Percentiles rank a stretch among this genome's conserved stretches.
These are phyloP conservation scores for Peromyscus maniculatus DNA, from an alignment of 2,113 vertebrate species.

Conservation along the genomic window DNA sequence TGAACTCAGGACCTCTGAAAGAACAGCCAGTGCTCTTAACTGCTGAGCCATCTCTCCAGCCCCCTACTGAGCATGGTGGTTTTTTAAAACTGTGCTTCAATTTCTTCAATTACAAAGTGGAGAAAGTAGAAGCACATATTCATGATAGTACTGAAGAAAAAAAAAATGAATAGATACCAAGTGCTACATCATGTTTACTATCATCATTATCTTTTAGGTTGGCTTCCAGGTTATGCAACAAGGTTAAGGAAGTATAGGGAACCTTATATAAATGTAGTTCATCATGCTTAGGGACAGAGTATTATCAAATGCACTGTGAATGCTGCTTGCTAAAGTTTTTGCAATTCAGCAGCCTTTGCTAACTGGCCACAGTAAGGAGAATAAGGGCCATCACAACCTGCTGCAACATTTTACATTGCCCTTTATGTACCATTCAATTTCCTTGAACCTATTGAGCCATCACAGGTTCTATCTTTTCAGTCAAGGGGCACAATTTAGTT, in stretches of 20 bases:
- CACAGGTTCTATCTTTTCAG: background rate
- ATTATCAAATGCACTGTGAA: conserved; percentile 1
- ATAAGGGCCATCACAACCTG: background rate
- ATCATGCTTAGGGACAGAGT: background rate
- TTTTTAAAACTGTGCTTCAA: background rate
- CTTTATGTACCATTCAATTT: background rate
- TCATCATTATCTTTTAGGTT: background rate
- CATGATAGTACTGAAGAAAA: background rate
- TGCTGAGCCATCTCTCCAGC: too few relatives aligned
- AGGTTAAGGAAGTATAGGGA: background rate
- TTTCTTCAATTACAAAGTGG: background rate
- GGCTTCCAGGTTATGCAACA: background rate
- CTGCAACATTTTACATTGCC: background rate
- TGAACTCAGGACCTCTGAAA: too few relatives aligned
- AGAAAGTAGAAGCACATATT: background rate
- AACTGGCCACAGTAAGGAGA: background rate
- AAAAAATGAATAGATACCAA: background rate
- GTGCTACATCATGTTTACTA: background rate
- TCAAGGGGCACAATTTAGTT: background rate
- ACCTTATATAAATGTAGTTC: background rate
- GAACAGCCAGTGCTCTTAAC: too few relatives aligned
- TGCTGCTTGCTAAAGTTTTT: background rate
- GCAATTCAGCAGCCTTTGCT: background rate
- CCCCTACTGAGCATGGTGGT: too few relatives aligned
- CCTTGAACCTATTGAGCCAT: background rate